Base-by-base conservation (phyloP, 2,888 invertebrate species). In the Calameuta pallipes region DNA sequence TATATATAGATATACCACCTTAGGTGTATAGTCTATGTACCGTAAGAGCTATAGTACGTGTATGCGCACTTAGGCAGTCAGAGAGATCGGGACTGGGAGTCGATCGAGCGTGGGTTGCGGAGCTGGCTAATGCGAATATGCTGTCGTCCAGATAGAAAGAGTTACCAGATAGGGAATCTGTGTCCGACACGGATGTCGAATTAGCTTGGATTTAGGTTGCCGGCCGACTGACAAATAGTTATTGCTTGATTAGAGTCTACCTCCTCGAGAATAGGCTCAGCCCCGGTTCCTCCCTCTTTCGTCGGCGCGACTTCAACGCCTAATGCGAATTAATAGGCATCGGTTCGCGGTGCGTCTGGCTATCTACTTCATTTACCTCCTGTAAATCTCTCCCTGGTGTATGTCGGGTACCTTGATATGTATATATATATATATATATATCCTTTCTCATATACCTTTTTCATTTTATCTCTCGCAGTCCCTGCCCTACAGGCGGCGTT, bases 161-260 rank as follows among this genome's bases (percentile, higher is more conserved):
- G 91, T 91, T 91, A 91, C 86, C 87, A 88, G 91, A 91, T 91
- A 91, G 91, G 88, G 89, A 91, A 91, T 91, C 91, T 90, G 91
- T 91, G 91, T 91, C 88, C 91, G 90, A 91, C 91, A 91, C 89
- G 91, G 91, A 91, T 91, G 91, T 91, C 91, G 91, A 91, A 91
- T 91, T 91, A 91, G 91, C 91, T 90, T 89, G 91, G 90, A 91
- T 91, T 91, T 91, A 91, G 91, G 90, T 91, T 91, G 90, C 89
- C 89, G 88, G 86, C 89, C 88, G 89, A 90, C 91, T 91, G 91
- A 91, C 91, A 91, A 91, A 91, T 91, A 91, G 91, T 91, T 91
- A 90, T 91, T 91, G 91, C 91, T 91, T 90, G 91, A 91, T 91
- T 91, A 91, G 91, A 56, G 56, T 56, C 56, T 56, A 23, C 56